Evolutionary conservation across 1,140 invertebrate species (phyloP).

Genomic region (Ylistrum balloti): DNA sequence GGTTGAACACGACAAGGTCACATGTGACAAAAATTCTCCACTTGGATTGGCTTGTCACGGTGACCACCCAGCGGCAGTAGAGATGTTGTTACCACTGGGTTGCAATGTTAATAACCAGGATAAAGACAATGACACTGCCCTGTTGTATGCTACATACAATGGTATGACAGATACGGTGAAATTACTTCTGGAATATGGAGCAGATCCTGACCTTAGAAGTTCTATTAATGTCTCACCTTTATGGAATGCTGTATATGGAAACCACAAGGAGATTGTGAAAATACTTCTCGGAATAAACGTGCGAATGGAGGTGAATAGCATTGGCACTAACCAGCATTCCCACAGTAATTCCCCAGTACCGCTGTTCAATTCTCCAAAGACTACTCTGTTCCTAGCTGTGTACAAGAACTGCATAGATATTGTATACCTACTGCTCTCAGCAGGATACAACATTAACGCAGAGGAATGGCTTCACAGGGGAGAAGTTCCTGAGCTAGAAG

Average conservation of each 20-base stretch:
- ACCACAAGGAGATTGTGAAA: constrained; percentile 66
- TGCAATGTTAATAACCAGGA: constrained; percentile 77
- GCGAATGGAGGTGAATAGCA: constrained; percentile 63
- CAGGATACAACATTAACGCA: constrained; percentile 70
- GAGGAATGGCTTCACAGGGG: constrained; percentile 71
- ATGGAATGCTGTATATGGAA: constrained; percentile 77
- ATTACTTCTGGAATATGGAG: constrained; percentile 71
- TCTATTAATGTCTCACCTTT: constrained; percentile 69
- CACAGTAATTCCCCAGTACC: constrained; percentile 62
- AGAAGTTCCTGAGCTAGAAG: constrained; percentile 55
- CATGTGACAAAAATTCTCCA: constrained; percentile 73
- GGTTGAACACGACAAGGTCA: constrained; percentile 66
- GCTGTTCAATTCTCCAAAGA: constrained; percentile 63
- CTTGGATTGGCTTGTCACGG: constrained; percentile 75
- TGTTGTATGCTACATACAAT: constrained; percentile 77
- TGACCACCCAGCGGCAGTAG: constrained; percentile 61
- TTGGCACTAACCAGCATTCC: constrained; percentile 74
- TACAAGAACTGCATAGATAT: constrained; percentile 60
- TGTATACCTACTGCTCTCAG: constrained; percentile 63
- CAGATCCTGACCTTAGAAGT: constrained; percentile 65
- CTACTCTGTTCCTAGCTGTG: constrained; percentile 73
- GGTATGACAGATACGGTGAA: constrained; percentile 66
- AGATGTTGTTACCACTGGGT: constrained; percentile 70
- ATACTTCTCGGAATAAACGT: constrained; percentile 73
- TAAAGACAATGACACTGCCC: constrained; percentile 74